A percentile compares a stretch with the other conserved stretches of the same genome.
Conservation (phyloP, 2,888 invertebrate species). For the Brachylomia viminalis region DNA sequence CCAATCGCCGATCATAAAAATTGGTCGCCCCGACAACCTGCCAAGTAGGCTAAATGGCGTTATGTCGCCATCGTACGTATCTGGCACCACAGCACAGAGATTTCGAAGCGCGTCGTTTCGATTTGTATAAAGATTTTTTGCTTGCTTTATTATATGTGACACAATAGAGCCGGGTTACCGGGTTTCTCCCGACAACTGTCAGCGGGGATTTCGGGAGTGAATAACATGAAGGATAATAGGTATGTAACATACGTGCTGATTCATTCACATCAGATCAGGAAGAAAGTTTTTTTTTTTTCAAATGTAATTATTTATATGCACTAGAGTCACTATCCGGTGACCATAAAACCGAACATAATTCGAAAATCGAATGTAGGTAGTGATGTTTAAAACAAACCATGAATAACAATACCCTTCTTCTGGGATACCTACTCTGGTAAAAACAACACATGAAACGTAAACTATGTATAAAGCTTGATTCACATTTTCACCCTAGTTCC, state of each 20-base stretch:
- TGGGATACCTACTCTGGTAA: background rate
- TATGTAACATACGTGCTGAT: background rate
- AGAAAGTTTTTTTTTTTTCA: background rate
- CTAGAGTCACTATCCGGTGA: background rate
- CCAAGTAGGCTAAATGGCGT: too few relatives aligned
- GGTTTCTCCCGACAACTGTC: conserved; percentile 69
- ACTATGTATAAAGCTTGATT: background rate
- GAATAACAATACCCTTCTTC: background rate
- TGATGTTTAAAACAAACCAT: background rate
- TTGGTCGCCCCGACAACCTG: too few relatives aligned
- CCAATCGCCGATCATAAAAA: too few relatives aligned
- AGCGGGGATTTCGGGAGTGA: conserved; percentile 46
- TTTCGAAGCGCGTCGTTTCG: too few relatives aligned
- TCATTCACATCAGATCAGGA: background rate
- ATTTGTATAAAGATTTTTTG: too few relatives aligned
- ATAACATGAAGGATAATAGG: conserved; percentile 5
- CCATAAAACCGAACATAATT: background rate
- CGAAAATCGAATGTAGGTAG: background rate
- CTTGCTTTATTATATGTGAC: background rate
- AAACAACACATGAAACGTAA: background rate
- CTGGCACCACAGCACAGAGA: too few relatives aligned
- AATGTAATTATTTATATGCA: background rate
- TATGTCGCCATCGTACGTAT: too few relatives aligned
- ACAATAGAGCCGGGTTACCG: conserved; percentile 59
- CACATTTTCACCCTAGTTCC: background rate